These are phyloP conservation scores for Leptopilina drosophilae DNA, from an alignment of 2,888 invertebrate species.

Conservation along the genomic window DNA sequence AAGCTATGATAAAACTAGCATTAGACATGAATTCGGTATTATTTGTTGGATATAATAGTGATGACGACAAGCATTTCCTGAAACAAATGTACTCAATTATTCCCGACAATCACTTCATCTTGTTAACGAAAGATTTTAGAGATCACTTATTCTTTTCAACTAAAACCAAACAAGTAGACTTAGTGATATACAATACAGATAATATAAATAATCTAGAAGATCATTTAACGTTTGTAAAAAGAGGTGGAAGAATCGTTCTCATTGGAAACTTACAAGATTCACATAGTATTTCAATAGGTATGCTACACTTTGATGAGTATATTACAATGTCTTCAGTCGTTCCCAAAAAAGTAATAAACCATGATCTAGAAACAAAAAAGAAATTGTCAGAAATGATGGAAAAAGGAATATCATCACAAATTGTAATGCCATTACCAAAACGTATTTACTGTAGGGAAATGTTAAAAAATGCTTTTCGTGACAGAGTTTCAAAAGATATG, in stretches of 20 bases:
- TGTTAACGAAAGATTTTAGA: no score
- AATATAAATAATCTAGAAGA: slow-evolving; percentile 91
- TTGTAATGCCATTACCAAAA: slow-evolving; percentile 83
- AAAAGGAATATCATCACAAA: slow-evolving; percentile 82
- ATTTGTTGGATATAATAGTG: slow-evolving; percentile 81
- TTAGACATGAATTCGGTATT: slow-evolving; percentile 80
- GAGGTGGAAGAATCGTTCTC: slow-evolving; percentile 78
- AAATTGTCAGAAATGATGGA: slow-evolving; percentile 80
- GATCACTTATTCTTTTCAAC: slow-evolving; percentile 81
- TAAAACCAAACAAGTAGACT: slow-evolving; percentile 79
- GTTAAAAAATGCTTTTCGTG: slow-evolving; percentile 85
- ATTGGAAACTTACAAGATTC: slow-evolving; percentile 75
- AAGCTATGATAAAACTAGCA: slow-evolving; percentile 82
- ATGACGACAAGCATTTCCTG: slow-evolving; percentile 79
- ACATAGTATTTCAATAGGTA: slow-evolving; percentile 78
- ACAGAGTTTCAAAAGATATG: slow-evolving; percentile 84
- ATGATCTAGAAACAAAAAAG: slow-evolving; percentile 79
- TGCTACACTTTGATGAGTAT: slow-evolving; percentile 56
- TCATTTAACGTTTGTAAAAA: slow-evolving; percentile 78
- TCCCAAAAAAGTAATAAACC: slow-evolving; percentile 38
- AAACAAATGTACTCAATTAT: slow-evolving; percentile 78
- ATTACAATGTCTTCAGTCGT: slow-evolving; percentile 75
- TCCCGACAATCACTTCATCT: slow-evolving; percentile 83
- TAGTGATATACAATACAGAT: slow-evolving; percentile 81
- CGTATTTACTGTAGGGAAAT: slow-evolving; percentile 82